Percentiles rank a stretch among this genome's conserved stretches.
Conservation (phyloP, 2,113 vertebrate genomes). For the Hylia prasina region DNA sequence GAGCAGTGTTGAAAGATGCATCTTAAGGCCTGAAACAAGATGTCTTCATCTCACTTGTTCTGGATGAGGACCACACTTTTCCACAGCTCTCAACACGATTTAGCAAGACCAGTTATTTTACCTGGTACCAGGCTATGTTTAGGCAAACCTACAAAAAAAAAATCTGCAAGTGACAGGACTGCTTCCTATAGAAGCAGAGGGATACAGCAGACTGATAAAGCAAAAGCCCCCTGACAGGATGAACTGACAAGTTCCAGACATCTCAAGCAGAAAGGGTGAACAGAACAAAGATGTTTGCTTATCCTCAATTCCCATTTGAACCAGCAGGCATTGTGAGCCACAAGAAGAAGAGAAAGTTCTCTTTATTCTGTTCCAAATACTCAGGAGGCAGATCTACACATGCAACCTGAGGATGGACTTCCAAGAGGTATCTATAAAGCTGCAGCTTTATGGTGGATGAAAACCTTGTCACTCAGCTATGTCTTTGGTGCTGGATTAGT, state of each 20-base stretch:
- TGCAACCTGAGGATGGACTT: background rate
- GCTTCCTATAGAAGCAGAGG: background rate
- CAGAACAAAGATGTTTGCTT: background rate
- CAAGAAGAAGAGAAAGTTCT: background rate
- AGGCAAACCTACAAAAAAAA: background rate
- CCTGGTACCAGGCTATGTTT: background rate
- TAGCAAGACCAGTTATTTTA: background rate
- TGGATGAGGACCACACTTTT: background rate
- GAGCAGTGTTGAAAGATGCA: background rate
- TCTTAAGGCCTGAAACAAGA: background rate
- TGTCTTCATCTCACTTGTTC: background rate
- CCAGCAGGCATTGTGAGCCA: background rate
- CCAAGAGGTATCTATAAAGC: background rate
- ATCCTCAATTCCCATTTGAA: background rate
- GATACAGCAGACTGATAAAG: background rate
- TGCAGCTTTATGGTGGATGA: background rate
- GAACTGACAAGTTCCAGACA: background rate
- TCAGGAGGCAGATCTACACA: background rate
- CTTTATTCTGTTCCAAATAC: background rate
- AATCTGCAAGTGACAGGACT: background rate
- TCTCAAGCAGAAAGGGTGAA: background rate
- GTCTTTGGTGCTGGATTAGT: background rate
- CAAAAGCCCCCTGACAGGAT: background rate
- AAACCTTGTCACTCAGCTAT: background rate
- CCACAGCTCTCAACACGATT: background rate